Evolutionary conservation across 1,140 invertebrate species (phyloP), one percentile per base, ranked within the genome.

Genomic region (Goniozus legneri): DNA sequence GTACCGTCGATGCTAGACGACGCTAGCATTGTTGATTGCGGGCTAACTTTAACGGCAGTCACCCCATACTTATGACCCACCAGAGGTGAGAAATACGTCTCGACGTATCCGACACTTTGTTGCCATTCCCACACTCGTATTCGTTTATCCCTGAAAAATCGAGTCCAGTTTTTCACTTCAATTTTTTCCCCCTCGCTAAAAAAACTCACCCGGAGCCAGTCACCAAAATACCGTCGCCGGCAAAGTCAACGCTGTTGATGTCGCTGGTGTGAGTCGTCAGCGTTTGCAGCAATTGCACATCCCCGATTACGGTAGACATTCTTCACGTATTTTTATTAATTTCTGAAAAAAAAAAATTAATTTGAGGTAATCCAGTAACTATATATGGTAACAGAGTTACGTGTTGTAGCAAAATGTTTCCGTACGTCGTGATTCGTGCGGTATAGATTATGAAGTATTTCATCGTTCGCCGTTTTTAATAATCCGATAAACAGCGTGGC

Each of bases 1-100:
- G 78, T 84, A 3, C 88, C 88, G 67, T 90, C 88, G 14, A 86
- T 84, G 13, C 86, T 89, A 16, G 83, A 78, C 3, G 84, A 81
- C 1, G 84, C 86, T 13, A 91, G 61, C 66, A 86, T 80, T 2
- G 81, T 84, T 18, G 83, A 84, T 65, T 82, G 82, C 0, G 87
- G 85, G 12, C 86, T 87, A 50, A 89, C 85, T 54, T 80, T 76
- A 14, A 85, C 79, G 52, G 77, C 80, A 2, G 82, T 84, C 2
- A 84, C 78, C n/a, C 79, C 80, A 60, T 87, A 87, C 52, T 83
- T 85, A 64, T 87, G 84, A 0, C 77, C 81, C 12, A 69, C 54
- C 7, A 86, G 60, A 1, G 84, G 84, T 7, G 83, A 85, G 58
- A 72, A 81, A 12, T 64, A 54, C 3, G 69, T 60, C 57, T 84